Evolutionary conservation across 2,113 vertebrate genomes (phyloP), one percentile per base, ranked within the genome.

Genomic region (Pseudopipra pipra): DNA sequence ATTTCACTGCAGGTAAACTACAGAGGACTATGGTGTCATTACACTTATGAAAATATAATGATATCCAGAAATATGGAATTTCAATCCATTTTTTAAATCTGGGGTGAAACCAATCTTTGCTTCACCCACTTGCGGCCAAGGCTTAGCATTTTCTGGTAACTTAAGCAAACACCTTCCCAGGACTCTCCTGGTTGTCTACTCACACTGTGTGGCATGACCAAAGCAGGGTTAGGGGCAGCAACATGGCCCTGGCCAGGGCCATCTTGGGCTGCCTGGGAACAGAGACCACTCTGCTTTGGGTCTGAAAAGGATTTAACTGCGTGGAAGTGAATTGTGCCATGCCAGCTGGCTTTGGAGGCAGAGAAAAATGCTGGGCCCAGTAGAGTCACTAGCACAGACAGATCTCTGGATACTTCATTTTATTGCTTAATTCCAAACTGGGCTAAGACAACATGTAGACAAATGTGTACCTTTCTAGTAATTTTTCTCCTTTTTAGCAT

Each of bases 241-340:
- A 3, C 10, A 2, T 11, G 2, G 15, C 13, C 65, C 37, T 76
- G 49, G 35, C 7, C 54, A 70, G 39, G 43, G 22, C 14, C 33
- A 44, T 21, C 14, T 51, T 0, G 0, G n/a, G 9, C 44, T 83
- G 23, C 31, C 39, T 44, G 46, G 30, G 24, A 13, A 15, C 15
- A 70, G n/a, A 61, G 14, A 20, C 6, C 11, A 6, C 22, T 43
- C 20, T 20, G 18, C 33, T 80, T n/a, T 80, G 59, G 9, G 28
- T 17, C 21, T 90, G 21, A 56, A 63, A 43, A 66, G 39, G 9
- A 9, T 18, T 88, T 68, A 35, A 59, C 7, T 55, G 24, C 0
- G 1, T 21, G 44, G 35, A 52, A 74, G 16, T 27, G 54, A 70
- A 8, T 33, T 49, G 31, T 17, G 25, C 30, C 5, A 3, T 54